Conservation (phyloP, 2,888 invertebrate genomes). For the Hydroisotoma schaefferi region DNA sequence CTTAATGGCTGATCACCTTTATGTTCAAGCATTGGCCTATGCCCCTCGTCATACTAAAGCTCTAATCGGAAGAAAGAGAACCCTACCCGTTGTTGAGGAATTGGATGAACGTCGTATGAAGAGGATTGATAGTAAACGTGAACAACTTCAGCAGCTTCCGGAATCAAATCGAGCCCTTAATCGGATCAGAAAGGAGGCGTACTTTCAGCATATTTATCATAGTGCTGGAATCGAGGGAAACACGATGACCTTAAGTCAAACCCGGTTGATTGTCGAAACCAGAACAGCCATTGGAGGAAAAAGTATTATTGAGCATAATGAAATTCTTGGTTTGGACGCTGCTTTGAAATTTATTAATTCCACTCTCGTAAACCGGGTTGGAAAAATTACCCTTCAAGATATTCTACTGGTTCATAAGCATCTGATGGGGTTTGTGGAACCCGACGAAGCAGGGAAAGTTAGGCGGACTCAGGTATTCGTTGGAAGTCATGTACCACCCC, state of each 20-base stretch:
- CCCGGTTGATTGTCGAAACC: conserved; percentile 87
- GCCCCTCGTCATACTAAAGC: conserved; percentile 80
- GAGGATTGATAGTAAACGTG: conserved; percentile 78
- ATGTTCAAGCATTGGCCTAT: conserved; percentile 72
- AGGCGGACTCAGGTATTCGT: conserved; percentile 89
- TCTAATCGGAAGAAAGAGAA: conserved; percentile 73
- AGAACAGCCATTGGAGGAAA: conserved; percentile 74
- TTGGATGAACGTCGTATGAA: conserved; percentile 75
- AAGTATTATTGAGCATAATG: conserved; percentile 94
- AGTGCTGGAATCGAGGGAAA: conserved; percentile 97
- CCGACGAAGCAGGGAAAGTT: conserved; percentile 82
- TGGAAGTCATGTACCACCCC: conserved; percentile 89
- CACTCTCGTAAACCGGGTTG: conserved; percentile 66
- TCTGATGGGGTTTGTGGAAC: conserved; percentile 92
- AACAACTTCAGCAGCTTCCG: conserved; percentile 75
- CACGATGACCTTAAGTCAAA: conserved; percentile 89
- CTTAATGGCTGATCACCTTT: conserved; percentile 83
- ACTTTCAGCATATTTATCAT: conserved; percentile 90
- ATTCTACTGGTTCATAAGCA: conserved; percentile 87
- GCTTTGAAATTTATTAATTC: conserved; percentile 85
- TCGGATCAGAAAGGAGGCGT: conserved; percentile 88
- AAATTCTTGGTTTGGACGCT: conserved; percentile 84
- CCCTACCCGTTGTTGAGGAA: conserved; percentile 77
- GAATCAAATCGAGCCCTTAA: conserved; percentile 74
- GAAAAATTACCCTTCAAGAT: conserved; percentile 75